These are phyloP conservation scores for Acanthochromis polyacanthus DNA, from an alignment of 2,113 vertebrate genomes.

Conservation along the genomic window DNA sequence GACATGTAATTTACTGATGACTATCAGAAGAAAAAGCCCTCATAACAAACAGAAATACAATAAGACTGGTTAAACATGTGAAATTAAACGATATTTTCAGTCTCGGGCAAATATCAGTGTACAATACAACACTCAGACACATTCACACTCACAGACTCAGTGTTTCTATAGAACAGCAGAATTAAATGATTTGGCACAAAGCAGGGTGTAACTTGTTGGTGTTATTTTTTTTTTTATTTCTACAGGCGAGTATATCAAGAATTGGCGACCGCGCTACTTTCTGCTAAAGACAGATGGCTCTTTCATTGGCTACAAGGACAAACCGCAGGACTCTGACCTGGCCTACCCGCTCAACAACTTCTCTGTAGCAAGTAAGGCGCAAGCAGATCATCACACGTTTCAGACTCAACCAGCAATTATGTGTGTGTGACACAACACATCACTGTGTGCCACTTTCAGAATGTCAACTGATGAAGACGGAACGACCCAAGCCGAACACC, in stretches of 20 bases:
- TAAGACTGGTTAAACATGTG: too few species aligned
- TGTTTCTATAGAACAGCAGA: not conserved
- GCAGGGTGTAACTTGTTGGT: not conserved
- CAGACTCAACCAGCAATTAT: rapidly evolving
- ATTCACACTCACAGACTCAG: too few species aligned
- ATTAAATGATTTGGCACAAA: not conserved
- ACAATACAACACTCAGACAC: too few species aligned
- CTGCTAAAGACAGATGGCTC: constrained; percentile 97
- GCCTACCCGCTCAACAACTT: constrained; percentile 99
- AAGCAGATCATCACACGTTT: rapidly evolving
- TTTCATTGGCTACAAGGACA: constrained; percentile 98
- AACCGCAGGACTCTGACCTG: constrained; percentile 97
- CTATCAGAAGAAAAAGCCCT: not conserved
- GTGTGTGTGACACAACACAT: not conserved
- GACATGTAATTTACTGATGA: not conserved
- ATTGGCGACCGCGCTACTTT: constrained; percentile 97
- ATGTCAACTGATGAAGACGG: constrained; percentile 97
- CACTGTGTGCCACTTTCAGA: constrained; percentile 66
- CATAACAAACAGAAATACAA: not conserved
- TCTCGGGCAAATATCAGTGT: too few species aligned
- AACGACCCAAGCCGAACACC: constrained; percentile 96
- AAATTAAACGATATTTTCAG: too few species aligned
- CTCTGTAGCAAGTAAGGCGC: constrained; percentile 94
- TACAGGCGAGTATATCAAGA: constrained; percentile 98
- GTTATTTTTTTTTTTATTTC: not conserved